phyloP scores from a whole-genome alignment of 2,797 vertebrate species.

The Xenentodon cancila region DNA sequence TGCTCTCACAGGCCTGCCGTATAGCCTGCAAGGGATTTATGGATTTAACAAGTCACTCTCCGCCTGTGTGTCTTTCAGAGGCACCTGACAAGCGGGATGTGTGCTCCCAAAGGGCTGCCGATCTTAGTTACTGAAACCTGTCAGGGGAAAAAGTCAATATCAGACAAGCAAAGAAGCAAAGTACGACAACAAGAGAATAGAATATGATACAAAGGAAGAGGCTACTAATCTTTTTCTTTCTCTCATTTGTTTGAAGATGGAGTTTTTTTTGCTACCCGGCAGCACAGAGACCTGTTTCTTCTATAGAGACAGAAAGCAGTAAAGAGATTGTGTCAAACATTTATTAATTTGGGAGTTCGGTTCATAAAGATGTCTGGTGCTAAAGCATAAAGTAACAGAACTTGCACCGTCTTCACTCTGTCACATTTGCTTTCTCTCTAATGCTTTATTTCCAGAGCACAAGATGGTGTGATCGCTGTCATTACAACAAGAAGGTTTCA shows the following conservation, averaged over 20 bases:
- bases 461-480: too few species aligned
- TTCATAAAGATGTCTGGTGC: conserved; percentile 31
- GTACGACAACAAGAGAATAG: conserved; percentile 24
- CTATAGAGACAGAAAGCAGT: conserved; percentile 29
- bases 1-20: conserved; percentile 32
- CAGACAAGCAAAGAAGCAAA: conserved; percentile 30
- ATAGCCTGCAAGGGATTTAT: conserved; percentile 46
- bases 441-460: too few species aligned
- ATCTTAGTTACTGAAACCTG: conserved; percentile 52
- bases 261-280: conserved; percentile 46
- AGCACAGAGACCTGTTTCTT: conserved; percentile 42
- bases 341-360: conserved; percentile 56
- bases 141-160: conserved; percentile 56
- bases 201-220: conserved; percentile 17
- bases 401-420: conserved; percentile 16
- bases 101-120: conserved; percentile 50
- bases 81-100: conserved; percentile 59
- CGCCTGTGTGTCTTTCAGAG: conserved; percentile 50
- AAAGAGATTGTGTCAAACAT: conserved; percentile 37
- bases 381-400: conserved; percentile 17
- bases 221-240: conserved; percentile 21
- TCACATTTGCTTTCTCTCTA: too few species aligned
- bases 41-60: conserved; percentile 52
- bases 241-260: conserved; percentile 29
- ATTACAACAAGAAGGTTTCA: too few species aligned